phyloP scores from a whole-genome alignment of 2,888 invertebrate genomes.

The Corbicula japonica region DNA sequence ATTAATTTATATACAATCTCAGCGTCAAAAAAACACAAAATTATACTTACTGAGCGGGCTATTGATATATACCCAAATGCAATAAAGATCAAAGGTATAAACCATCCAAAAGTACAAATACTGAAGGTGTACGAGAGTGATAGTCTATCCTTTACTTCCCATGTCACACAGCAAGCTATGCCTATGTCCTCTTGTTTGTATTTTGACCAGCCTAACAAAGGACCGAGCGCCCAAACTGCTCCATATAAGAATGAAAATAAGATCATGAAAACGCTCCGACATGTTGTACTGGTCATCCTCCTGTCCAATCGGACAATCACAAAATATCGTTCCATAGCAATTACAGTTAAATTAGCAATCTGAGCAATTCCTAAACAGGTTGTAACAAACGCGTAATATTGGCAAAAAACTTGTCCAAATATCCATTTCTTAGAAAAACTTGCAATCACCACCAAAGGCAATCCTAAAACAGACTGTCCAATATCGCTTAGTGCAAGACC shows the following conservation, averaged over 20 bases:
- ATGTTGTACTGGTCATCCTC: slow-evolving; percentile 5
- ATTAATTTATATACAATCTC: too few species aligned
- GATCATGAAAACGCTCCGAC: background rate
- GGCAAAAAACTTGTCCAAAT: slow-evolving; percentile 21
- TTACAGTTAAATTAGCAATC: slow-evolving; percentile 29
- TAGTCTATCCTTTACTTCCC: slow-evolving; percentile 9
- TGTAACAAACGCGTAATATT: slow-evolving; percentile 29
- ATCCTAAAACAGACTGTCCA: slow-evolving; percentile 23
- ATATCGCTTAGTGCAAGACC: slow-evolving; percentile 29
- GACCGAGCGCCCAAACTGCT: slow-evolving; percentile 23
- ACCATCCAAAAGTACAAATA: too few species aligned
- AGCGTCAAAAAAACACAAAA: background rate
- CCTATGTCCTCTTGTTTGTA: too few species aligned
- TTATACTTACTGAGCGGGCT: slow-evolving; percentile 29
- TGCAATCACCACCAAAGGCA: slow-evolving; percentile 27
- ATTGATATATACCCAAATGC: slow-evolving; percentile 37
- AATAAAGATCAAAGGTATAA: slow-evolving; percentile 29
- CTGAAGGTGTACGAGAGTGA: slow-evolving; percentile 34
- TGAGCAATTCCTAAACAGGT: slow-evolving; percentile 32
- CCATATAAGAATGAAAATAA: slow-evolving; percentile 18
- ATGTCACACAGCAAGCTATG: slow-evolving; percentile 39
- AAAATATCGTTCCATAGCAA: slow-evolving; percentile 38
- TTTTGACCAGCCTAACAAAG: too few species aligned
- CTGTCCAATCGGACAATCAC: slow-evolving; percentile 26
- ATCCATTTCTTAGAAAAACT: slow-evolving; percentile 26